These are phyloP conservation scores for Arrhopalites spinosus DNA, from an alignment of 2,888 invertebrate species.

Conservation along the genomic window DNA sequence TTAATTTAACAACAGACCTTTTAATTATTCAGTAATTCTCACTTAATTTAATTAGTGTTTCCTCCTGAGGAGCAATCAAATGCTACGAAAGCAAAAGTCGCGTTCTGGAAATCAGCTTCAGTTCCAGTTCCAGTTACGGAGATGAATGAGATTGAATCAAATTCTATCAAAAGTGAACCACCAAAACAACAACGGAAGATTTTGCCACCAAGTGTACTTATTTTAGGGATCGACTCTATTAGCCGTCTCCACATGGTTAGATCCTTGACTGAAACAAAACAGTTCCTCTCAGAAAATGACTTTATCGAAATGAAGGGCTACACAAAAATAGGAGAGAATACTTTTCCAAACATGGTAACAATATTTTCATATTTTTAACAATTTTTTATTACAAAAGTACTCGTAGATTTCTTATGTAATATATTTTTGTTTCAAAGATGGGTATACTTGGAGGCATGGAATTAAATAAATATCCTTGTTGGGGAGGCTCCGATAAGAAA, in stretches of 20 bases:
- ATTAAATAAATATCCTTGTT: constrained; percentile 54
- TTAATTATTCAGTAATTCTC: too few relatives aligned
- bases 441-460: constrained; percentile 65
- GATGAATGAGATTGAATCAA: neutral
- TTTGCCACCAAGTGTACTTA: constrained; percentile 53
- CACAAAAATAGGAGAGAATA: constrained; percentile 74
- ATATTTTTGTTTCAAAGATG: constrained; percentile 62
- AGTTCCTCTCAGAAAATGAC: constrained; percentile 69
- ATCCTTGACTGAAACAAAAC: constrained; percentile 65
- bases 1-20: too few relatives aligned
- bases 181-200: neutral
- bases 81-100: neutral
- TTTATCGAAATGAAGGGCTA: constrained; percentile 78
- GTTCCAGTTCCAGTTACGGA: too few relatives aligned
- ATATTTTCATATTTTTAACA: too few relatives aligned
- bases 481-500: constrained; percentile 54
- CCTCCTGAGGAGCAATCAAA: constrained; percentile 23
- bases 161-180: too few relatives aligned
- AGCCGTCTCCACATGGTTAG: constrained; percentile 67
- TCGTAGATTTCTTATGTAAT: too few relatives aligned
- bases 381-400: too few relatives aligned
- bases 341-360: constrained; percentile 82
- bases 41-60: neutral
- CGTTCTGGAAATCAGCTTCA: constrained; percentile 27
- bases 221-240: constrained; percentile 49